Conservation (phyloP, 2,888 invertebrate species). For the Drosophila limbata region DNA sequence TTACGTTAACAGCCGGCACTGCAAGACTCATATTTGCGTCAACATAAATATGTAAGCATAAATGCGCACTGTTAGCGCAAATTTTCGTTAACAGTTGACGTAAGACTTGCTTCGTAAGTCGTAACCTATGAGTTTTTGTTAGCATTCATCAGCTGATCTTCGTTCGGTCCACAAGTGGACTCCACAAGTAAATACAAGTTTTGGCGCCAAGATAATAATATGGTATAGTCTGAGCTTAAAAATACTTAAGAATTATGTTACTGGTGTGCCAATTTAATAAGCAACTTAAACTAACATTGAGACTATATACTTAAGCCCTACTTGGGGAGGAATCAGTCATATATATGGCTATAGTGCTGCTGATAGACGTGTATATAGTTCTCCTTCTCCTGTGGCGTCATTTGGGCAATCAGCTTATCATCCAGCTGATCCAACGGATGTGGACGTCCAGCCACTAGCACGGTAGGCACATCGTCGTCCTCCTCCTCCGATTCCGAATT, state of each 20-base stretch:
- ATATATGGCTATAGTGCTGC: conserved; percentile 96
- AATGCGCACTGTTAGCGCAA: neutral
- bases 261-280: conserved; percentile 28
- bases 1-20: conserved; percentile 2
- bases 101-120: no score
- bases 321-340: conserved; percentile 87
- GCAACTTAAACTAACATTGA: conserved; percentile 44
- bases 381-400: conserved; percentile 97
- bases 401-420: conserved; percentile 93
- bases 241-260: conserved; percentile 1
- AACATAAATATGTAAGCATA: neutral
- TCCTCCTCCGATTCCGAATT: conserved; percentile 87
- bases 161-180: neutral
- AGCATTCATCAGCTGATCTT: conserved; percentile 22
- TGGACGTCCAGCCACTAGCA: conserved; percentile 91
- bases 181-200: neutral
- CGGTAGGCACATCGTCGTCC: conserved; percentile 90
- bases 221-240: neutral
- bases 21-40: conserved; percentile 7
- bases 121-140: neutral
- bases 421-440: conserved; percentile 94
- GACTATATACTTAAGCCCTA: conserved; percentile 40
- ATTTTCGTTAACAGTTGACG: neutral
- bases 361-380: conserved; percentile 97
- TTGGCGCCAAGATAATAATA: conserved; percentile 33